Conservation (phyloP, 2,797 vertebrate genomes). For the Fistularia commersonii region DNA sequence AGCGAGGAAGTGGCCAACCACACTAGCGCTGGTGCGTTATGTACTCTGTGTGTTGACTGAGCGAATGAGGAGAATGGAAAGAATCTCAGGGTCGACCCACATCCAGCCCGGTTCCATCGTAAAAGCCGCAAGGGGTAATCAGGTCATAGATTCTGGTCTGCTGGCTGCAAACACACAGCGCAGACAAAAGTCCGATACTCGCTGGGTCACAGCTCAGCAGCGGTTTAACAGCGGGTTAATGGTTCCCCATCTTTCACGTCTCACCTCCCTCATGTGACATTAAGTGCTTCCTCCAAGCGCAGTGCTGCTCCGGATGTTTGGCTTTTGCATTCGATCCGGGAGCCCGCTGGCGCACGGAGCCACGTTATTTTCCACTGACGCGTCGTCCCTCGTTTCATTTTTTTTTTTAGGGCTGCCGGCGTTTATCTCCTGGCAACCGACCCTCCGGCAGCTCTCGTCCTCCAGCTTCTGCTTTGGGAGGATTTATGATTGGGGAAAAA, state of each 20-base stretch:
- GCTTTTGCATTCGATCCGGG: constrained; percentile 29
- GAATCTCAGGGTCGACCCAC: too few relatives aligned
- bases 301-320: too few relatives aligned
- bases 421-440: constrained; percentile 46
- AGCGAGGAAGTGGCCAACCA: too few relatives aligned
- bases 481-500: not conserved
- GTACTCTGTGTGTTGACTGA: too few relatives aligned
- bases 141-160: too few relatives aligned
- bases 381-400: constrained; percentile 12
- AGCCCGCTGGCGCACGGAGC: constrained; percentile 14
- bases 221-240: constrained; percentile 34
- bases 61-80: too few relatives aligned
- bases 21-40: too few relatives aligned
- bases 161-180: too few relatives aligned
- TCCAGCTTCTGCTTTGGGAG: constrained; percentile 13
- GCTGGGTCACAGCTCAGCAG: too few relatives aligned
- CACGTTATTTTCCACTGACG: constrained; percentile 43
- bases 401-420: constrained; percentile 6
- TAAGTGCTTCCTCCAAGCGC: constrained; percentile 42
- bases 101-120: too few relatives aligned
- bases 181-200: too few relatives aligned
- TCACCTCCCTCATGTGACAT: constrained; percentile 34
- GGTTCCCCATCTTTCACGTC: constrained; percentile 37
- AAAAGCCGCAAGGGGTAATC: too few relatives aligned
- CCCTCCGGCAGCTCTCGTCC: constrained; percentile 26